Conservation (phyloP, 2,888 invertebrate species). For the Phrixothrix hirtus region DNA sequence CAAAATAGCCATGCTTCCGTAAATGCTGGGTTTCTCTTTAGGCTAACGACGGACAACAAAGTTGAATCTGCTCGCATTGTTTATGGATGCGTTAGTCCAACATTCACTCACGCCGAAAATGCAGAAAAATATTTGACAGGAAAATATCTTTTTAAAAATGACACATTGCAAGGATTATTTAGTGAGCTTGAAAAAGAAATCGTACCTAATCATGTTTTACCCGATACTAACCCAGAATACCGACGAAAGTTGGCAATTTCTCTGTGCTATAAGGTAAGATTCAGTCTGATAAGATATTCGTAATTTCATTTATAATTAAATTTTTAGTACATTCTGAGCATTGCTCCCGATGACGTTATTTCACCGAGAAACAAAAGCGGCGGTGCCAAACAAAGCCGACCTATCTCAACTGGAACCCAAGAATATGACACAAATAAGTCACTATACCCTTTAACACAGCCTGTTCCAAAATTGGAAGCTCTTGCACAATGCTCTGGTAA, state of each 20-base stretch:
- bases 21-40: slow-evolving; percentile 71
- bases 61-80: slow-evolving; percentile 61
- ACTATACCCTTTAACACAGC: slow-evolving; percentile 76
- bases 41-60: slow-evolving; percentile 57
- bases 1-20: slow-evolving; percentile 75
- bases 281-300: not conserved
- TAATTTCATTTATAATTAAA: not conserved
- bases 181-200: slow-evolving; percentile 61
- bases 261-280: slow-evolving; percentile 74
- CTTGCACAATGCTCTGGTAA: slow-evolving; percentile 53
- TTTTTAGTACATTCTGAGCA: slow-evolving; percentile 60
- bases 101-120: slow-evolving; percentile 57
- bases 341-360: slow-evolving; percentile 60
- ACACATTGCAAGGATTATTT: slow-evolving; percentile 55
- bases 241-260: slow-evolving; percentile 71
- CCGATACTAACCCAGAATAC: slow-evolving; percentile 69
- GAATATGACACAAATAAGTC: slow-evolving; percentile 69
- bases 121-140: slow-evolving; percentile 57
- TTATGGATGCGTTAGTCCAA: slow-evolving; percentile 65
- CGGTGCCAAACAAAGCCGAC: slow-evolving; percentile 62
- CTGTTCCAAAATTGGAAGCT: slow-evolving; percentile 75
- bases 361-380: slow-evolving; percentile 62
- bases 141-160: slow-evolving; percentile 51
- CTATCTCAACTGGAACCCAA: slow-evolving; percentile 69
- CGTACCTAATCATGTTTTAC: slow-evolving; percentile 62